Evolutionary conservation across 1,140 invertebrate genomes (phyloP), one percentile per base, ranked within the genome.

Genomic region (Drosophila fuyamai): DNA sequence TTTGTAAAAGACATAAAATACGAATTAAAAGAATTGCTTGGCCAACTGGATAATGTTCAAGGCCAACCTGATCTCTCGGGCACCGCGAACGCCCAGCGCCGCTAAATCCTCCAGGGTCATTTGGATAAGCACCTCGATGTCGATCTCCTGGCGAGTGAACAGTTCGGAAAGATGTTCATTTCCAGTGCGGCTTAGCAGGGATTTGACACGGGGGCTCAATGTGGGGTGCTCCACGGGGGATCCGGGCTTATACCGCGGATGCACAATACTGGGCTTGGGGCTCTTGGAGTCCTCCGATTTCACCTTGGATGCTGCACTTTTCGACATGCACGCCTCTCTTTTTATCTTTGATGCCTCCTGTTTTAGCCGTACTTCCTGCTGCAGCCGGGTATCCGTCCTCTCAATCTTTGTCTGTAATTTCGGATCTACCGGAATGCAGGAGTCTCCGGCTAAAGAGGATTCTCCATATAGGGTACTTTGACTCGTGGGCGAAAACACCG

Each of bases 81-180:
- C 79, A 0, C 82, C 82, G 1, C 75, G 68, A 2, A 86, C 71
- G 0, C 82, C 82, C 12, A 86, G 56, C 4, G 78, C 63, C 14
- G 74, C 79, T 36, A 86, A 48, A 43, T 86, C 82, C n/a, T 86
- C 79, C 5, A 86, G 41, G 29, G 82, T 86, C 82, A 86, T 81
- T 29, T 68, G 79, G 13, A 86, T 75, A 0, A 86, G 56, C 6
- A 86, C 82, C 9, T 72, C 46, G 10, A 86, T 44, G 38, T 86
- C 82, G 29, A 86, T 86, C 60, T 86, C 82, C 14, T 86, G 82
- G 29, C 79, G 66, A 2, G 74, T 86, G 23, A 86, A 86, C 13
- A 86, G 23, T 3, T 81, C 82, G 6, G 79, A 58, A 1, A 86
- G 50, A 7, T 86, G 82, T 18, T 60, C 51, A 13, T 86, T 86